phyloP scores from a whole-genome alignment of 1,140 invertebrate species.

The Dendroctonus valens region DNA sequence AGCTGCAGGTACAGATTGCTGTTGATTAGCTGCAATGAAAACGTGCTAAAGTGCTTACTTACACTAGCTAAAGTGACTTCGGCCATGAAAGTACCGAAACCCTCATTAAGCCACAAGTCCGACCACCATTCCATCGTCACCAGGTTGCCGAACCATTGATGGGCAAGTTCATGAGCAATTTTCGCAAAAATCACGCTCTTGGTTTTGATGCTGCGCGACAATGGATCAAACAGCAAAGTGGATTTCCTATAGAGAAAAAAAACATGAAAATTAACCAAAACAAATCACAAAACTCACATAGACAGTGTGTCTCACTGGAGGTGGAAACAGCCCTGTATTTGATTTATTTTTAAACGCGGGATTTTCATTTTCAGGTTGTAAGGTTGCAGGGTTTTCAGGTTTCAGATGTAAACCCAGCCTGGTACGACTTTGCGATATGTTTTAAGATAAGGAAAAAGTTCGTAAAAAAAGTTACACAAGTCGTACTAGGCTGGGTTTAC shows the following conservation, averaged over 20 bases:
- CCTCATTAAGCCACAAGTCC: constrained; percentile 72
- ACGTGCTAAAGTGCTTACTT: constrained; percentile 15
- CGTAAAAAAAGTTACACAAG: no score
- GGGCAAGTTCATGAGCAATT: constrained; percentile 54
- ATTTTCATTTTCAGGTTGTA: no score
- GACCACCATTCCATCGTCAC: constrained; percentile 65
- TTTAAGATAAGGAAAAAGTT: no score
- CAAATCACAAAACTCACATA: no score
- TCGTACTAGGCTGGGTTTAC: no score
- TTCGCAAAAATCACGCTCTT: constrained; percentile 42
- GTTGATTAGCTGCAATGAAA: neutral
- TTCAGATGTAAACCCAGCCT: neutral
- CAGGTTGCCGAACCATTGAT: constrained; percentile 69
- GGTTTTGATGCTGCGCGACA: constrained; percentile 37
- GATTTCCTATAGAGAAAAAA: constrained; percentile 38
- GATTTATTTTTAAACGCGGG: no score
- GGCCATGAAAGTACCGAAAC: constrained; percentile 57
- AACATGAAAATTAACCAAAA: no score
- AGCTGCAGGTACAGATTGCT: constrained; percentile 30
- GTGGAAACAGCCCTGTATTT: no score
- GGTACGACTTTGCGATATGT: no score
- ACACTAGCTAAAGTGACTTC: constrained; percentile 40
- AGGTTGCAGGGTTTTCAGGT: no score
- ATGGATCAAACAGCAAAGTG: constrained; percentile 39
- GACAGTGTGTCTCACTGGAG: no score